These are phyloP conservation scores for Julus scandinavius DNA, from an alignment of 2,888 invertebrate species.

Conservation along the genomic window DNA sequence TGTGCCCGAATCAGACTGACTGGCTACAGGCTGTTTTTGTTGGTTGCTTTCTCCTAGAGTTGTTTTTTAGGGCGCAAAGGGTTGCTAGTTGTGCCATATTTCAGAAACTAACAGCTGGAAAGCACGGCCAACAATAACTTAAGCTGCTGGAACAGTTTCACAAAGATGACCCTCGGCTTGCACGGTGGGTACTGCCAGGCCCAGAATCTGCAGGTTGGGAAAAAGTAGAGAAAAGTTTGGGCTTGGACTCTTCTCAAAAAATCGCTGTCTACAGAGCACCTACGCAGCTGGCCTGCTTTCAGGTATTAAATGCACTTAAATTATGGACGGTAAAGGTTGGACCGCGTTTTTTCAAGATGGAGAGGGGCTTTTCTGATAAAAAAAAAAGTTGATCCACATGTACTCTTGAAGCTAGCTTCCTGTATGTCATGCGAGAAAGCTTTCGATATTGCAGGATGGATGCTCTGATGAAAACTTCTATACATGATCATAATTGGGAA, in stretches of 20 bases:
- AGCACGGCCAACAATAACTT: constrained; percentile 38
- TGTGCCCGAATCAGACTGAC: constrained; percentile 34
- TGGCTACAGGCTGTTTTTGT: not conserved
- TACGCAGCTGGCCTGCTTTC: not conserved
- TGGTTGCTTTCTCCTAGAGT: constrained; percentile 10
- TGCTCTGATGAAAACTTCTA: no score
- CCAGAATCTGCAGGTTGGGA: not conserved
- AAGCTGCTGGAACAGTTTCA: not conserved
- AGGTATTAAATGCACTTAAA: not conserved
- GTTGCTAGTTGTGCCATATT: not conserved
- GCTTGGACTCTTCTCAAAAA: constrained; percentile 1
- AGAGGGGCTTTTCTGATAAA: not conserved
- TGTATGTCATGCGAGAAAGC: no score
- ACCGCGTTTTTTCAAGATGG: not conserved
- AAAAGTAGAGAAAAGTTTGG: not conserved
- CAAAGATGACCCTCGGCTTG: not conserved
- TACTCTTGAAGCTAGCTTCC: not conserved
- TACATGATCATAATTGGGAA: no score
- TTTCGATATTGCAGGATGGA: no score
- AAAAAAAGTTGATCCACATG: not conserved
- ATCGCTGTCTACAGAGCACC: not conserved
- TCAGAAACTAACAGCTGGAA: constrained; percentile 23
- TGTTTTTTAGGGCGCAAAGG: constrained; percentile 34
- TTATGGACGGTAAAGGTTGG: not conserved
- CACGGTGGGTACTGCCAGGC: not conserved